Percentiles rank a stretch among this genome's conserved stretches.
phyloP scores from a whole-genome alignment of 2,888 invertebrate genomes.

The Lucinisca nassula region DNA sequence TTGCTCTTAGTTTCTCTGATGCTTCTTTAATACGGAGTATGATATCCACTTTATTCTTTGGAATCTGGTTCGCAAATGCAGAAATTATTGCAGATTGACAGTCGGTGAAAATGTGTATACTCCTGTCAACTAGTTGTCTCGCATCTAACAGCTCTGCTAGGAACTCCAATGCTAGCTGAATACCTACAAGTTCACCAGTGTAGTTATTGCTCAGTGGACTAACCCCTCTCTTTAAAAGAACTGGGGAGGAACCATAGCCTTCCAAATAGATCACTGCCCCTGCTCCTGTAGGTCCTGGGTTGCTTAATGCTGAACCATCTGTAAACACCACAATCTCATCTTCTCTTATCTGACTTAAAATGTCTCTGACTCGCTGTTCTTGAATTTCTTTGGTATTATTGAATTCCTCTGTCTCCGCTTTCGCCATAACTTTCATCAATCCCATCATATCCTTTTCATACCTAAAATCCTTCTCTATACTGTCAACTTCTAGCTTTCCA shows the following conservation, averaged over 20 bases:
- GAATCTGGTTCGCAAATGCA: constrained; percentile 3
- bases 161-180: too few relatives aligned
- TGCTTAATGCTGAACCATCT: too few relatives aligned
- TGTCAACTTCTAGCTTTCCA: neutral
- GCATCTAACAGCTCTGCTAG: too few relatives aligned
- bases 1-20: neutral
- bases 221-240: neutral
- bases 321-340: neutral
- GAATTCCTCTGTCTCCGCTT: too few relatives aligned
- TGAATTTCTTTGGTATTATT: constrained; percentile 21
- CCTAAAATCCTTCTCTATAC: too few relatives aligned
- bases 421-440: too few relatives aligned
- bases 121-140: too few relatives aligned
- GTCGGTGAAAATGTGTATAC: too few relatives aligned
- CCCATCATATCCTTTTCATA: too few relatives aligned
- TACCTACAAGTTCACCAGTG: too few relatives aligned
- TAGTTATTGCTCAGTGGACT: constrained; percentile 3
- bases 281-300: too few relatives aligned
- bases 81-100: too few relatives aligned
- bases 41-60: constrained; percentile 1
- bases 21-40: neutral
- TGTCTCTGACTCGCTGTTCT: neutral
- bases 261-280: constrained; percentile 10
- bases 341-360: neutral
- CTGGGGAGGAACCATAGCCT: neutral